These are phyloP conservation scores for Carapus acus DNA, from an alignment of 2,797 vertebrate genomes.

Conservation along the genomic window DNA sequence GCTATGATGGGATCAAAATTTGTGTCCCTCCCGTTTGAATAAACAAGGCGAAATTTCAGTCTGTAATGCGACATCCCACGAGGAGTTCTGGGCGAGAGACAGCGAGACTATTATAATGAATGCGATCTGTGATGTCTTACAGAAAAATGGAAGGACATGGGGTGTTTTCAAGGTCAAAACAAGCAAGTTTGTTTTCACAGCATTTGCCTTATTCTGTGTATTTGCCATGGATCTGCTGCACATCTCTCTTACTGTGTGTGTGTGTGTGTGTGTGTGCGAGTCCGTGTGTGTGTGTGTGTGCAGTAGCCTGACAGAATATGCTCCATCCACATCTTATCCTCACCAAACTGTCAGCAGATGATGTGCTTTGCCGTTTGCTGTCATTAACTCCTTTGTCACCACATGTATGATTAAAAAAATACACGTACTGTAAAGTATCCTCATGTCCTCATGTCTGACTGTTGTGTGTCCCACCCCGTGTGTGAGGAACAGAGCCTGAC, in stretches of 20 bases:
- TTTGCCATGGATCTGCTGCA: constrained; percentile 14
- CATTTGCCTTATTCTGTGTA: constrained; percentile 31
- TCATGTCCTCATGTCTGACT: constrained; percentile 27
- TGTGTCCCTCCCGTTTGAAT: constrained; percentile 9
- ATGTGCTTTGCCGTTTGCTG: constrained; percentile 27
- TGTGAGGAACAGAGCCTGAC: constrained; percentile 31
- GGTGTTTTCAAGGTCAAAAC: constrained; percentile 19
- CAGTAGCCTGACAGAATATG: no score
- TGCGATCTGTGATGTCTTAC: constrained; percentile 7
- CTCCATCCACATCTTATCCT: not conserved
- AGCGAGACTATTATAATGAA: not conserved
- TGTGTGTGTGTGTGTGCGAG: no score
- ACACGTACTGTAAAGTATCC: no score
- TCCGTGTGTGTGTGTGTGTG: no score
- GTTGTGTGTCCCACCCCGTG: constrained; percentile 31
- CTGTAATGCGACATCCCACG: no score
- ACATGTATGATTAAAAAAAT: constrained; percentile 12
- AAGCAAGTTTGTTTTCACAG: constrained; percentile 15
- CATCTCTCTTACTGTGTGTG: no score
- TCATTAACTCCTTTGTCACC: constrained; percentile 15
- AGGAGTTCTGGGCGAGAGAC: not conserved
- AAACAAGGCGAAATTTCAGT: not conserved
- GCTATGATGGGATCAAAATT: no score
- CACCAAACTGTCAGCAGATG: constrained; percentile 11
- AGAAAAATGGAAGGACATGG: constrained; percentile 9